A percentile compares a stretch with the other conserved stretches of the same genome.
Conservation (phyloP, 2,888 invertebrate genomes). For the Pharmacophagus antenor region DNA sequence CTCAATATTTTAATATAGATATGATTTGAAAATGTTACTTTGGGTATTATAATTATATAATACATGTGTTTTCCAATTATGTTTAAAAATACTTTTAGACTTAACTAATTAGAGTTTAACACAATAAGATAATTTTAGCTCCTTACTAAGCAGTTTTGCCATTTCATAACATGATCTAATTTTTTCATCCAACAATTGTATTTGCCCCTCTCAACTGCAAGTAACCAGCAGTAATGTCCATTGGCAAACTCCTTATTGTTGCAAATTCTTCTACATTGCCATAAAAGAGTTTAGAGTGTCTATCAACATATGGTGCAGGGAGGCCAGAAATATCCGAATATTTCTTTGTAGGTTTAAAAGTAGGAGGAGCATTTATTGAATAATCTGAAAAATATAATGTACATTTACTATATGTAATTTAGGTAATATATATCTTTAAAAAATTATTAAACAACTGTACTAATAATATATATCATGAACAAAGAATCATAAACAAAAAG, state of each 20-base stretch:
- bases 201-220: slow-evolving; percentile 91
- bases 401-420: not conserved
- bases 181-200: slow-evolving; percentile 84
- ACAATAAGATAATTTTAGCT: no score
- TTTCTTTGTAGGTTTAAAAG: slow-evolving; percentile 94
- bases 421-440: not conserved
- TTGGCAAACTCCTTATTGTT: slow-evolving; percentile 91
- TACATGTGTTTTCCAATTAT: no score
- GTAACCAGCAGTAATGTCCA: slow-evolving; percentile 95
- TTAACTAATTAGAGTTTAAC: no score
- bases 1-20: no score
- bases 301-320: slow-evolving; percentile 93
- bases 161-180: not conserved
- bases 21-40: no score
- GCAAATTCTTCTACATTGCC: slow-evolving; percentile 93
- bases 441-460: not conserved
- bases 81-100: no score
- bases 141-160: not conserved
- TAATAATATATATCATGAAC: not conserved
- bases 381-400: slow-evolving; percentile 82
- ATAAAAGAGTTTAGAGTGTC: slow-evolving; percentile 92
- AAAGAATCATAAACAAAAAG: no score
- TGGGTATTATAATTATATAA: no score
- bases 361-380: slow-evolving; percentile 94
- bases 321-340: slow-evolving; percentile 96